phyloP scores from a whole-genome alignment of 2,888 invertebrate species.

The Escarpia spicata region DNA sequence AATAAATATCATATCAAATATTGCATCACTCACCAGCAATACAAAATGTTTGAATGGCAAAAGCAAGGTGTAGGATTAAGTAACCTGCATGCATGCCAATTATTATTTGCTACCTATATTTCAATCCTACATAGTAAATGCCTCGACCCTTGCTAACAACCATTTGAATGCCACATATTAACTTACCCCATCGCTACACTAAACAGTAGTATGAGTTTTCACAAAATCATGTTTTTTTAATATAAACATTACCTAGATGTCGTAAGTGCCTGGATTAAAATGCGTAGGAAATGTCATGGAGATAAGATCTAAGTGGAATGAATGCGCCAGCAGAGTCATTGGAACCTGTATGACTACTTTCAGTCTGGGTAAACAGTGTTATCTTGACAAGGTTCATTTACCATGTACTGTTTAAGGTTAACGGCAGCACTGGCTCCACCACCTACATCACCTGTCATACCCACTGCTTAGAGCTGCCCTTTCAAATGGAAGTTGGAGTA shows the following conservation, averaged over 20 bases:
- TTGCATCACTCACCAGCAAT: background rate
- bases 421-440: background rate
- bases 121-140: background rate
- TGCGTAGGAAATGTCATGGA: background rate
- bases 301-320: slow-evolving; percentile 4
- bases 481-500: too few species aligned
- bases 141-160: background rate
- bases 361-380: background rate
- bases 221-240: background rate
- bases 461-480: too few species aligned
- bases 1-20: background rate
- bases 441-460: background rate
- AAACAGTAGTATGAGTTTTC: background rate
- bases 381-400: background rate
- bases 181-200: background rate
- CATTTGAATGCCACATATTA: background rate
- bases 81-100: background rate
- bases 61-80: background rate
- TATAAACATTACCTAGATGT: background rate
- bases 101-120: background rate
- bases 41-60: background rate
- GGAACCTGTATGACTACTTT: background rate
- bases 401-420: background rate
- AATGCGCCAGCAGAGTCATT: background rate
- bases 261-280: background rate